Conservation (phyloP, 2,113 vertebrate genomes). For the Hydrolagus affinis region DNA sequence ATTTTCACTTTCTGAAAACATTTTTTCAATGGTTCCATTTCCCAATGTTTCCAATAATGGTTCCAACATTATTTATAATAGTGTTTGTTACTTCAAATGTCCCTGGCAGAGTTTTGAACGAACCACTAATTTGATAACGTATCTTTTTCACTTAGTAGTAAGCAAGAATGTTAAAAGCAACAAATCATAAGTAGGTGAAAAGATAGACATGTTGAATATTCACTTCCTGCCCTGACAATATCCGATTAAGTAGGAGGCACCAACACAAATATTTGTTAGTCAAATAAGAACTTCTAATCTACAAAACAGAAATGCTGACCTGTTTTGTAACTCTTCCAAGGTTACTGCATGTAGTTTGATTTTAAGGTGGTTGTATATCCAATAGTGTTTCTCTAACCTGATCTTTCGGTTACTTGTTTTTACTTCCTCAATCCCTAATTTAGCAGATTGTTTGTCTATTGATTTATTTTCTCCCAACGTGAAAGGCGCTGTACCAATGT, state of each 20-base stretch:
- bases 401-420: not conserved
- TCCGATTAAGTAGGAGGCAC: not conserved
- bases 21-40: not conserved
- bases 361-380: not conserved
- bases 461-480: not conserved
- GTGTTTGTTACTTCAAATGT: not conserved
- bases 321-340: not conserved
- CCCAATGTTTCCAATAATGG: no score
- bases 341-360: not conserved
- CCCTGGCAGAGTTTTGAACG: not conserved
- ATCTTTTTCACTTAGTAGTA: not conserved
- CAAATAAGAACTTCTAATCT: not conserved
- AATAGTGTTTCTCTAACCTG: not conserved
- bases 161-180: conserved; percentile 14
- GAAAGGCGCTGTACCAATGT: no score
- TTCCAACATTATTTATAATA: not conserved
- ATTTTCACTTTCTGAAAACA: not conserved
- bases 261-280: conserved; percentile 6
- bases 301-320: not conserved
- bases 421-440: not conserved
- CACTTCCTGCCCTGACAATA: not conserved
- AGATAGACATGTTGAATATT: not conserved
- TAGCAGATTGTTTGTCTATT: not conserved
- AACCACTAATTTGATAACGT: not conserved
- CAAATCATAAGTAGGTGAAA: not conserved